These are phyloP conservation scores for Platalea minor DNA, from an alignment of 2,797 vertebrate species.

Conservation along the genomic window DNA sequence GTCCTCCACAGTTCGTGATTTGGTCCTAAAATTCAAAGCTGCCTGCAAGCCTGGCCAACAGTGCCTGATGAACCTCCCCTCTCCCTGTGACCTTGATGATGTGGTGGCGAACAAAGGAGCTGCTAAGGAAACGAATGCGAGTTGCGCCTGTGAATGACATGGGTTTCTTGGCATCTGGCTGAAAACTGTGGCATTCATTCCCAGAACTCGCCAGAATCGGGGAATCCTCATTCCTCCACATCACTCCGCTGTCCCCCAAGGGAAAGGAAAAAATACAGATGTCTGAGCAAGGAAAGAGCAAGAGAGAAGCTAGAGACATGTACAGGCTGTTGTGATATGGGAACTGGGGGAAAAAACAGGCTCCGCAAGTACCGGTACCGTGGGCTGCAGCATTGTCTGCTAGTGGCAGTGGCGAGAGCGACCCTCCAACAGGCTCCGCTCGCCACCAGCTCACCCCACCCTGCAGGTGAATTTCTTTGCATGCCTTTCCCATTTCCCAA, in stretches of 20 bases:
- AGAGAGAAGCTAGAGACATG: neutral
- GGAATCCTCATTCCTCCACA: neutral
- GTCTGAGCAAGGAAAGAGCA: neutral
- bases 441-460: neutral
- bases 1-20: neutral
- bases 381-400: neutral
- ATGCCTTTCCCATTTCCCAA: neutral
- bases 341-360: neutral
- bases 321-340: neutral
- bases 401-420: neutral
- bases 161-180: neutral
- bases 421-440: neutral
- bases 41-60: neutral
- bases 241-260: neutral
- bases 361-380: accelerated
- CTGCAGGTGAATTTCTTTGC: neutral
- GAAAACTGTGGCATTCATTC: neutral
- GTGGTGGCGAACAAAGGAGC: neutral
- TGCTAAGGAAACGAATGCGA: neutral
- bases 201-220: neutral
- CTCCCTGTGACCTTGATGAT: neutral
- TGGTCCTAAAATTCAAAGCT: neutral
- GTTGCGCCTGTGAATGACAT: neutral
- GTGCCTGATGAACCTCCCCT: neutral
- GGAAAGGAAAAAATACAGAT: neutral